Conservation (phyloP, 2,888 invertebrate species). For the Ophion costatus region DNA sequence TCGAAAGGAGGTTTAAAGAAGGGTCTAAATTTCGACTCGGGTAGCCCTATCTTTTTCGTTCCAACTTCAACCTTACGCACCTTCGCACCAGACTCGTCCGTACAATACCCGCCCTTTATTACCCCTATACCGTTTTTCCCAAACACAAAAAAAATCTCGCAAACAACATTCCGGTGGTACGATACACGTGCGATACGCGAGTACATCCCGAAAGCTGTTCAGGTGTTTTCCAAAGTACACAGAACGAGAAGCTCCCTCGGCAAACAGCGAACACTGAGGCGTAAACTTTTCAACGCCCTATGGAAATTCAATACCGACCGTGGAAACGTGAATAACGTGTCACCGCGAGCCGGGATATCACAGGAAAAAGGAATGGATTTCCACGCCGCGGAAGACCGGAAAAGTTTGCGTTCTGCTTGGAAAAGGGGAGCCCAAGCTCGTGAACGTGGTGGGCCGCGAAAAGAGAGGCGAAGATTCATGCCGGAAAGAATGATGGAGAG, state of each 20-base stretch:
- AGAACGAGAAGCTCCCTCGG: conserved; percentile 4
- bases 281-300: conserved; percentile 39
- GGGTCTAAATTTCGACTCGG: too few relatives aligned
- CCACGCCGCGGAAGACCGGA: conserved; percentile 46
- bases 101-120: not conserved
- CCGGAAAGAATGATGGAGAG: conserved; percentile 1
- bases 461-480: conserved; percentile 51
- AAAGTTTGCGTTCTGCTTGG: conserved; percentile 55
- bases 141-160: not conserved
- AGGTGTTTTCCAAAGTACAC: conserved; percentile 18
- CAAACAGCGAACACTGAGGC: conserved; percentile 11
- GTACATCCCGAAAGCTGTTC: conserved; percentile 21
- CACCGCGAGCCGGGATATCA: not conserved
- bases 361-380: conserved; percentile 15
- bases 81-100: not conserved
- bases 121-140: not conserved
- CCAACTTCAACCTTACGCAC: too few relatives aligned
- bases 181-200: not conserved
- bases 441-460: conserved; percentile 55
- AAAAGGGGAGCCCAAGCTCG: not conserved
- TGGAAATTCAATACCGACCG: conserved; percentile 57
- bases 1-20: too few relatives aligned
- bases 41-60: too few relatives aligned
- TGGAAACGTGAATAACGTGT: conserved; percentile 52
- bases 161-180: not conserved